Conservation (phyloP, 2,888 invertebrate species). For the Sarcophaga rosellei region DNA sequence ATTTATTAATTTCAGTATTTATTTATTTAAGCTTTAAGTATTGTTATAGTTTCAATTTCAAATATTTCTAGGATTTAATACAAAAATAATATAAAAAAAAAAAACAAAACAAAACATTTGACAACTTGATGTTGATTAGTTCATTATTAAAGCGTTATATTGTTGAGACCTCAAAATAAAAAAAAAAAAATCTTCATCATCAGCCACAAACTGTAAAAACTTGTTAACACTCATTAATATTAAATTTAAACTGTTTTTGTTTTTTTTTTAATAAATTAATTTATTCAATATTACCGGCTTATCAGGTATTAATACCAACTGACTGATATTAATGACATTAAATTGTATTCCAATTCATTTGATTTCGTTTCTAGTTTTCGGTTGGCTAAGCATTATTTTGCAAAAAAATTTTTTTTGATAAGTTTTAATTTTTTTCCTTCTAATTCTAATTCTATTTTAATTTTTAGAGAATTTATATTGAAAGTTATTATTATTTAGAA, state of each 20-base stretch:
- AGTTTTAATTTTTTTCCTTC: too few species aligned
- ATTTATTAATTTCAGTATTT: background rate
- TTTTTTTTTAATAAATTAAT: constrained; percentile 1
- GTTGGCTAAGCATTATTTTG: constrained; percentile 5
- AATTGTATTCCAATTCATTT: background rate
- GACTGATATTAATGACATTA: too few species aligned
- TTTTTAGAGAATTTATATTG: constrained; percentile 14
- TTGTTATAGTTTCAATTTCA: constrained; percentile 24
- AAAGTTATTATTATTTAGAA: constrained; percentile 8
- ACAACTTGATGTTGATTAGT: background rate
- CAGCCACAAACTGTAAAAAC: constrained; percentile 28
- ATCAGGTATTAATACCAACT: constrained; percentile 26
- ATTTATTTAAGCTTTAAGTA: background rate
- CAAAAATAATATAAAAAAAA: background rate
- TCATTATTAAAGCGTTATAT: background rate
- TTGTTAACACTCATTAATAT: constrained; percentile 23
- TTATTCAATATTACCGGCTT: constrained; percentile 44
- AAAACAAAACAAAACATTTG: background rate
- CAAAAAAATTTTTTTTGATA: background rate
- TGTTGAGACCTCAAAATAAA: background rate
- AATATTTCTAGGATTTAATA: constrained; percentile 31
- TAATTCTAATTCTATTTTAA: background rate
- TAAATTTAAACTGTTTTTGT: background rate
- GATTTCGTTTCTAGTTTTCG: background rate
- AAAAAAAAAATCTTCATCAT: constrained; percentile 5